phyloP scores from a whole-genome alignment of 2,113 vertebrate species.

The Prunella fulvescens region DNA sequence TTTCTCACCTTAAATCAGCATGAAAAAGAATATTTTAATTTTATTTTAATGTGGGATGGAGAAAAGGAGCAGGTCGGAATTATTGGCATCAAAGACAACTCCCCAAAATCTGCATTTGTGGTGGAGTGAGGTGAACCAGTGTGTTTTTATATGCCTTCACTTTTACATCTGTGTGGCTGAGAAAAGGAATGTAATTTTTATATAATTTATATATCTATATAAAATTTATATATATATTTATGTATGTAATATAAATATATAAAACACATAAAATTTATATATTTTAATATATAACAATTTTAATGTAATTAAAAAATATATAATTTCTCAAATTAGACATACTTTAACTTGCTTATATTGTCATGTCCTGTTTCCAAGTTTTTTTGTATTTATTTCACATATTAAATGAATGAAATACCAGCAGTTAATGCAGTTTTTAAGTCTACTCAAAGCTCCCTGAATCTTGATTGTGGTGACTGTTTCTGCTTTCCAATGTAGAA shows the following conservation, averaged over 20 bases:
- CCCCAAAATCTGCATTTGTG: background rate
- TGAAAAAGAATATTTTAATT: background rate
- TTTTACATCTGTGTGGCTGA: background rate
- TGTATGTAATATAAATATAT: too few species aligned
- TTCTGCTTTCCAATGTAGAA: background rate
- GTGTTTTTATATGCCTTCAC: background rate
- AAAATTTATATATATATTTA: too few species aligned
- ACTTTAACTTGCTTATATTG: background rate
- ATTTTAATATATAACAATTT: too few species aligned
- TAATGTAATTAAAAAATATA: too few species aligned
- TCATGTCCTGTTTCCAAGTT: background rate
- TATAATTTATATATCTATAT: background rate
- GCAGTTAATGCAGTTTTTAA: background rate
- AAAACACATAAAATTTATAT: too few species aligned
- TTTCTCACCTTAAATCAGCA: background rate
- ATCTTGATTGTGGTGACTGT: background rate
- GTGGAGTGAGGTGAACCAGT: background rate
- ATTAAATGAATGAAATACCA: background rate
- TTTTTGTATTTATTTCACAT: background rate
- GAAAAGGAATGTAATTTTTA: background rate
- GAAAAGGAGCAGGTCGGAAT: background rate
- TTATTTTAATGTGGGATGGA: background rate
- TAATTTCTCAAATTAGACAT: background rate
- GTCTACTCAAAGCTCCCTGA: background rate
- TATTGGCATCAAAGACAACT: background rate